Evolutionary conservation across 2,113 vertebrate genomes (phyloP).

Genomic region (Micronisus gabar): DNA sequence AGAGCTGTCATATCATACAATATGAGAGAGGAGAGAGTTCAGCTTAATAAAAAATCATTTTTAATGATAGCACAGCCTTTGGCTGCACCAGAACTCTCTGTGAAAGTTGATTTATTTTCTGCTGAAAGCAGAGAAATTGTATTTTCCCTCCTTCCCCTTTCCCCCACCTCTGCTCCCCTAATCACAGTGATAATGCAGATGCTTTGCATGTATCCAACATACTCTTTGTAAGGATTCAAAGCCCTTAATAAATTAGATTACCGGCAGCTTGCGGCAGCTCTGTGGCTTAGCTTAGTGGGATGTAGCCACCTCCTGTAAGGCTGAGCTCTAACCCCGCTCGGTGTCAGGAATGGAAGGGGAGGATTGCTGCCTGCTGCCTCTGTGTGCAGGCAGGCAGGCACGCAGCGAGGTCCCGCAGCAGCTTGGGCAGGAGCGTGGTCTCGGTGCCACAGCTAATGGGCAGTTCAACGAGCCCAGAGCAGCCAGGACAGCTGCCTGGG

Average conservation of each 20-base stretch:
- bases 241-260: conserved; percentile 24
- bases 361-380: background rate
- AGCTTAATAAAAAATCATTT: conserved; percentile 47
- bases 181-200: background rate
- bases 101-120: conserved; percentile 55
- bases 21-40: conserved; percentile 44
- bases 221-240: background rate
- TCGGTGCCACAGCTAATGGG: background rate
- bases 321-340: background rate
- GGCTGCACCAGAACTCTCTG: background rate
- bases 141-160: background rate
- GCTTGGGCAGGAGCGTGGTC: background rate
- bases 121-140: conserved; percentile 2
- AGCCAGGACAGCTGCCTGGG: background rate
- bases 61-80: conserved; percentile 21
- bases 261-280: background rate
- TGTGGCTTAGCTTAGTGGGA: background rate
- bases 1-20: conserved; percentile 70
- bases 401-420: background rate
- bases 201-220: background rate
- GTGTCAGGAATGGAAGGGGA: background rate
- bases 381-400: background rate
- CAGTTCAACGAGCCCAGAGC: background rate
- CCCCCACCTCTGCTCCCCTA: background rate
- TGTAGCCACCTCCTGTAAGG: background rate